These are phyloP conservation scores for Pachyuromys duprasi DNA, from an alignment of 2,797 vertebrate species.

Conservation along the genomic window DNA sequence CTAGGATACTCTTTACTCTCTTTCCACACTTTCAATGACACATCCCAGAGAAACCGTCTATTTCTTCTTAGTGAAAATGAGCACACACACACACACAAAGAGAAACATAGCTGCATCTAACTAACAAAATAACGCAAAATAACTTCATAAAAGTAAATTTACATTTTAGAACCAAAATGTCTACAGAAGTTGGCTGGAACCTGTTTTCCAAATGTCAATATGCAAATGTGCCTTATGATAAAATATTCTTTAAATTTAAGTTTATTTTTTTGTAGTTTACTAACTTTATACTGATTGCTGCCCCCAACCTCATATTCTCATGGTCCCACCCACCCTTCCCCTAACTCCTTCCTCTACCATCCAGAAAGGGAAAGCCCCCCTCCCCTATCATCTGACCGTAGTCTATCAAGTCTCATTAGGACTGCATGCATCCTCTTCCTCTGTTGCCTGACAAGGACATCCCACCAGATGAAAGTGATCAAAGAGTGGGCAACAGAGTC, in stretches of 20 bases:
- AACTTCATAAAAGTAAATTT: background rate
- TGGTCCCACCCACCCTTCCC: no score
- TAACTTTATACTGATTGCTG: no score
- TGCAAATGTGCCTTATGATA: background rate
- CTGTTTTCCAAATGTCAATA: background rate
- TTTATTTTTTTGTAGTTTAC: no score
- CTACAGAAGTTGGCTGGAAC: background rate
- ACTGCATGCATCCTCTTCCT: no score
- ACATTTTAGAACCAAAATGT: background rate
- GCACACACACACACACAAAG: background rate
- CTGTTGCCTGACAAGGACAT: no score
- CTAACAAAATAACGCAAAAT: background rate
- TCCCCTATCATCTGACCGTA: no score
- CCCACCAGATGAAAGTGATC: no score
- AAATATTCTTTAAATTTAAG: background rate
- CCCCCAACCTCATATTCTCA: no score
- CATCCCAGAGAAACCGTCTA: background rate
- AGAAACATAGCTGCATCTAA: background rate
- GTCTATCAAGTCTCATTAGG: no score
- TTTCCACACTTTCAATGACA: background rate
- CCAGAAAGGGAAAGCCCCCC: no score
- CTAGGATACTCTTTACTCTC: background rate
- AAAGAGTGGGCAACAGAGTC: no score
- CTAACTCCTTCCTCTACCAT: no score
- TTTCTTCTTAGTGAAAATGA: background rate